Evolutionary conservation across 2,888 invertebrate genomes (phyloP).

Genomic region (Polymixis flavicincta): DNA sequence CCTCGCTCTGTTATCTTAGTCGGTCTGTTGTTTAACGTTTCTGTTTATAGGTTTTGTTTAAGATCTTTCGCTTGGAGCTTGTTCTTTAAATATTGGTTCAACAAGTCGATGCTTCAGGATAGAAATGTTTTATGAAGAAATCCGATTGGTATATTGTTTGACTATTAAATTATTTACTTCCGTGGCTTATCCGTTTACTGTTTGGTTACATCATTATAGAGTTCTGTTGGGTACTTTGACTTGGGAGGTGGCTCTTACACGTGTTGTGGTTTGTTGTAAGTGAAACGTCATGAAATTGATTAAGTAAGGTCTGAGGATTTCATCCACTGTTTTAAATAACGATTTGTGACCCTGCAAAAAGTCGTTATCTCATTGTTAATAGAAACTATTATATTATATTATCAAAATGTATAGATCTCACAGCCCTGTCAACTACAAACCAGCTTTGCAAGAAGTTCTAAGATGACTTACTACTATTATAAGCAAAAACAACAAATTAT

Average conservation of each 20-base stretch:
- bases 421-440: background rate
- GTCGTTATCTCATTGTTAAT: background rate
- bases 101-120: conserved; percentile 50
- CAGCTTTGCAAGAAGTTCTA: background rate
- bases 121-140: conserved; percentile 62
- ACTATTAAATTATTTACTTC: conserved; percentile 58
- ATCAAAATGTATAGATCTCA: background rate
- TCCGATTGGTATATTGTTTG: conserved; percentile 60
- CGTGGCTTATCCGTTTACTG: conserved; percentile 42
- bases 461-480: background rate
- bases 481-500: conserved; percentile 16
- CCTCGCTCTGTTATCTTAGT: conserved; percentile 72
- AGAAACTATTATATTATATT: background rate
- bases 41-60: conserved; percentile 78
- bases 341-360: background rate
- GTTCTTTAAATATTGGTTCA: conserved; percentile 65
- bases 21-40: conserved; percentile 72
- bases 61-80: conserved; percentile 72
- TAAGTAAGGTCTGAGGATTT: background rate
- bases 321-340: background rate
- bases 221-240: conserved; percentile 38
- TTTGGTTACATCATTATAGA: conserved; percentile 47
- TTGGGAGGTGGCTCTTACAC: background rate
- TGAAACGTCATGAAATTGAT: background rate
- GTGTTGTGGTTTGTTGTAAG: background rate